Evolutionary conservation across 2,797 vertebrate species (phyloP).

Genomic region (Neosalanx taihuensis): DNA sequence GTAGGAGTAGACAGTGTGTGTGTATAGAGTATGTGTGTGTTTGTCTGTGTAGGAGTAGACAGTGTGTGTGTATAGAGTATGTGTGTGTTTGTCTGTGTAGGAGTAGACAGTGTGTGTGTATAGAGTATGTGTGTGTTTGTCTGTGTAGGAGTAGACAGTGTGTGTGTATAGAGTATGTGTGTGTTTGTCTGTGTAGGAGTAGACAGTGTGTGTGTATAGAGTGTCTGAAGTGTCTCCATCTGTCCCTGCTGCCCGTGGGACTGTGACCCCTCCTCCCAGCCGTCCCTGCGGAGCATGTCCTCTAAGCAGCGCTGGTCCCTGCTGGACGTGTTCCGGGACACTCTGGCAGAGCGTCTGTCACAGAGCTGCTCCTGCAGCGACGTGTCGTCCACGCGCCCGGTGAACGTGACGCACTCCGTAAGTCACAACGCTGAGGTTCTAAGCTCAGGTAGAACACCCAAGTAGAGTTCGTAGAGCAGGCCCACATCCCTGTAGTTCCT

Average conservation of each 20-base stretch:
- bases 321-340: slow-evolving; percentile 82
- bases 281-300: slow-evolving; percentile 58
- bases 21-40: neutral
- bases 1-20: no score
- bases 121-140: no score
- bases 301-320: slow-evolving; percentile 77
- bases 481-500: neutral
- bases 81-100: no score
- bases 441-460: neutral
- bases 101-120: no score
- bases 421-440: slow-evolving; percentile 55
- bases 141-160: no score
- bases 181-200: no score
- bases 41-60: no score
- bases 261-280: slow-evolving; percentile 42
- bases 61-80: neutral
- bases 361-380: slow-evolving; percentile 79
- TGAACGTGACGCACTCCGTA: slow-evolving; percentile 63
- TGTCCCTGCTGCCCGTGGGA: neutral
- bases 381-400: slow-evolving; percentile 66
- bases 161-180: no score
- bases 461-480: neutral
- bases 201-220: neutral
- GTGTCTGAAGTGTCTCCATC: neutral
- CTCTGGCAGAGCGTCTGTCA: slow-evolving; percentile 73